A percentile compares a stretch with the other conserved stretches of the same genome.
Evolutionary conservation across 2,113 vertebrate species (phyloP).

Genomic region (Platysternon megacephalum): DNA sequence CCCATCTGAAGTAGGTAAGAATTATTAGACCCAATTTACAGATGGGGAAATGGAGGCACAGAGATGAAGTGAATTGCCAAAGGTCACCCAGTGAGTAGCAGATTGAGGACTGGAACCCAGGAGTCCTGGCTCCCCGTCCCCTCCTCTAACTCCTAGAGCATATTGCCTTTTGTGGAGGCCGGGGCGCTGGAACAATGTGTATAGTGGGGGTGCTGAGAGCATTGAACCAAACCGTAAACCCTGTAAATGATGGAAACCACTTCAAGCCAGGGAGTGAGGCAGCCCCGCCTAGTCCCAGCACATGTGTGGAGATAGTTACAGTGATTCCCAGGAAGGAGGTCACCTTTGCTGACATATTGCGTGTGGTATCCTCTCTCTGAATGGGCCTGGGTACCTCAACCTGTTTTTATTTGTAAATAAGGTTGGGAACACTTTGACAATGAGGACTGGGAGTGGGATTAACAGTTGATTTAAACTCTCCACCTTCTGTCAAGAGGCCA

Average conservation of each 20-base stretch:
- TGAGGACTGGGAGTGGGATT: rapidly evolving
- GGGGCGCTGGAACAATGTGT: too few species aligned
- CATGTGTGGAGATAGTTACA: too few species aligned
- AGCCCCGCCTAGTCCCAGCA: too few species aligned
- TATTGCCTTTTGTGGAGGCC: neutral
- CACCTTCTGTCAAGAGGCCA: neutral
- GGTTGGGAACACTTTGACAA: neutral
- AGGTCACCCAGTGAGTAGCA: neutral
- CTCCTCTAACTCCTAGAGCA: neutral
- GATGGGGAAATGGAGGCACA: neutral
- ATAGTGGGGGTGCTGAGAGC: too few species aligned
- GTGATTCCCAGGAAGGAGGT: neutral
- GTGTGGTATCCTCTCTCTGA: neutral
- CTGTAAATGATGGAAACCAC: too few species aligned
- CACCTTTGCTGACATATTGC: neutral
- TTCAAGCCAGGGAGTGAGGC: too few species aligned
- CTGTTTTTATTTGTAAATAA: neutral
- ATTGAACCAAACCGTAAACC: too few species aligned
- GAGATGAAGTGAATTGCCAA: neutral
- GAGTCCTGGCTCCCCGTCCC: neutral
- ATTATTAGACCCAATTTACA: rapidly evolving
- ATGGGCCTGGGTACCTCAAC: neutral
- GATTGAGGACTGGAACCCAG: neutral
- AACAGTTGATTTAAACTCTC: neutral
- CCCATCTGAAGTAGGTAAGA: neutral